Conservation (phyloP, 2,888 invertebrate species). For the Biston stratarius region DNA sequence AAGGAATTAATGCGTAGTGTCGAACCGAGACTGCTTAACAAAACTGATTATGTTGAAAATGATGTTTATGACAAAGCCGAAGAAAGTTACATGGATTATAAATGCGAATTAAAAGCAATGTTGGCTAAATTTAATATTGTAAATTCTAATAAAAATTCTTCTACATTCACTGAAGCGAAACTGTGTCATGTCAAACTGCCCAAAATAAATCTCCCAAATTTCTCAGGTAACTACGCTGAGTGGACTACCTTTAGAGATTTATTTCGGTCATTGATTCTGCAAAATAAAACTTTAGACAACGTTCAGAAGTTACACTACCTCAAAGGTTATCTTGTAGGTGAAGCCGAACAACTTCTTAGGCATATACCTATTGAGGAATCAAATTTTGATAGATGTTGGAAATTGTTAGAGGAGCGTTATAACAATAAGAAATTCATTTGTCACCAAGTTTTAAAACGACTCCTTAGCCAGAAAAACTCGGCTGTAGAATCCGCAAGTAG, state of each 20-base stretch:
- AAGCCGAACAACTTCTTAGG: background rate
- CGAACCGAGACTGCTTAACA: background rate
- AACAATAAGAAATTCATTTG: constrained; percentile 3
- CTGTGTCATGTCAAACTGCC: background rate
- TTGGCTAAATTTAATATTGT: background rate
- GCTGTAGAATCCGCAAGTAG: background rate
- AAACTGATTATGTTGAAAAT: background rate
- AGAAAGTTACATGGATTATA: background rate
- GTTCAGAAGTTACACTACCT: constrained; percentile 4
- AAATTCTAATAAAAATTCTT: background rate
- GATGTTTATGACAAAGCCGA: background rate
- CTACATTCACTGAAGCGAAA: background rate
- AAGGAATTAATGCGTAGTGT: background rate
- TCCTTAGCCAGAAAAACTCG: background rate
- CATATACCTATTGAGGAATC: background rate
- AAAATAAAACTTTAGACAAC: background rate
- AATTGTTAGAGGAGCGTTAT: background rate
- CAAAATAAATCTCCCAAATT: constrained; percentile 4
- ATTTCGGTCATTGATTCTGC: background rate
- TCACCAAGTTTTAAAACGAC: background rate
- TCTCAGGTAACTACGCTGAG: background rate
- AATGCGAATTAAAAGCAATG: background rate
- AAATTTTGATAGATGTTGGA: background rate
- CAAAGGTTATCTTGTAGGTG: background rate
- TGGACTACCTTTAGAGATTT: constrained; percentile 5